These are phyloP conservation scores for Theonella swinhoei DNA, from an alignment of 37 sponge, comb jelly and placozoan genomes.

Conservation along the genomic window DNA sequence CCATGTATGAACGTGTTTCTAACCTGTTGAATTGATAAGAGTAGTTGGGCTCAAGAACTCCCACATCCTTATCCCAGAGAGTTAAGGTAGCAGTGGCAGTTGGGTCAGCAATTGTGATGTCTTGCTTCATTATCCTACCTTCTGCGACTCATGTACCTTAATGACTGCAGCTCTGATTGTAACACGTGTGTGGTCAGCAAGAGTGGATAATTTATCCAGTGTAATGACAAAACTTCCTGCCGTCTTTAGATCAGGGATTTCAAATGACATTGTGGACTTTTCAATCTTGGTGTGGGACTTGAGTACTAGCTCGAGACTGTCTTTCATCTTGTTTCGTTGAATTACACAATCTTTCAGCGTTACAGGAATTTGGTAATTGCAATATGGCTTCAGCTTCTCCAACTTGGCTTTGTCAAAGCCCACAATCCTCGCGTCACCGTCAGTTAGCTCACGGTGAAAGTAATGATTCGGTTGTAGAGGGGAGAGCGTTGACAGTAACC, in stretches of 20 bases:
- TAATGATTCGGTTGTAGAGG: not conserved
- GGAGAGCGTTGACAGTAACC: not conserved
- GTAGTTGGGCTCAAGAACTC: no score
- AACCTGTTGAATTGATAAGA: no score
- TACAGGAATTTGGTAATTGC: slow-evolving; percentile 5
- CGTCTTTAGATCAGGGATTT: slow-evolving; percentile 12
- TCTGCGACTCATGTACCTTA: not conserved
- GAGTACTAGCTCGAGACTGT: not conserved
- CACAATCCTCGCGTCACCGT: not conserved
- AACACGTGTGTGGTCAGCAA: not conserved
- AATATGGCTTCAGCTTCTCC: not conserved
- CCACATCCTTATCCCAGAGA: not conserved
- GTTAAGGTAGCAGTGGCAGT: not conserved
- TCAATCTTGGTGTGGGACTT: slow-evolving; percentile 3
- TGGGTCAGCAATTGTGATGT: slow-evolving; percentile 3
- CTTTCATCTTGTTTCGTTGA: not conserved
- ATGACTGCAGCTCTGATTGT: not conserved
- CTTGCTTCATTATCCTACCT: slow-evolving; percentile 4
- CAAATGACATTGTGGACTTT: not conserved
- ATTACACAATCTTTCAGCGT: slow-evolving; percentile 1
- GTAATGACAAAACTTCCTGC: not conserved
- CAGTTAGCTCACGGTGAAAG: slow-evolving; percentile 2
- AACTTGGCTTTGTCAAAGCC: not conserved
- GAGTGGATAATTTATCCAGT: not conserved
- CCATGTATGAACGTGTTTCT: no score